These are phyloP conservation scores for Podocnemis expansa DNA, from an alignment of 2,113 vertebrate species.

Conservation along the genomic window DNA sequence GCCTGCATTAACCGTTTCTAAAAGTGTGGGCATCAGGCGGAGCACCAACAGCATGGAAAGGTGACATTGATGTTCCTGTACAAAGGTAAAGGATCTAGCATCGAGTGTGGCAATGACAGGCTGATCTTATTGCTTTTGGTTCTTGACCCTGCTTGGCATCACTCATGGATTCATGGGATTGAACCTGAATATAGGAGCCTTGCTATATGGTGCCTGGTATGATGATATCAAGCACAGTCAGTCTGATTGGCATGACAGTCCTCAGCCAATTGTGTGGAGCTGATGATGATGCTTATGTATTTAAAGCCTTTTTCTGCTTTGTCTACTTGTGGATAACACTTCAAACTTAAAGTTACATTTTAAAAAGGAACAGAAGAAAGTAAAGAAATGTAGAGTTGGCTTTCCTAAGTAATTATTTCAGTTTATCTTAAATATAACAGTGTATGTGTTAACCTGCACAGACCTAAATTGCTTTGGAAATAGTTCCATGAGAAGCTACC, in stretches of 20 bases:
- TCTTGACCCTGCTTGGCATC: not conserved
- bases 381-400: not conserved
- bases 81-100: not conserved
- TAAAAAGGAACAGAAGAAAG: not conserved
- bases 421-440: not conserved
- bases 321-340: not conserved
- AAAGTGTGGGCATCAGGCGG: not conserved
- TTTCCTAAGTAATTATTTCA: not conserved
- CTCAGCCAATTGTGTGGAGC: not conserved
- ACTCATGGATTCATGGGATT: not conserved
- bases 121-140: not conserved
- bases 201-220: not conserved
- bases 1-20: not conserved
- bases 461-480: not conserved
- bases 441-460: not conserved
- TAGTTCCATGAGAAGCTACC: fast-evolving
- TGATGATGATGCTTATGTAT: not conserved
- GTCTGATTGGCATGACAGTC: not conserved
- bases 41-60: not conserved
- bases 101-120: not conserved
- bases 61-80: not conserved
- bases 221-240: not conserved
- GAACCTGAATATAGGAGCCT: not conserved
- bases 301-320: not conserved
- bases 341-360: not conserved